Conservation (phyloP, 1,140 invertebrate genomes). For the Portunus trituberculatus region DNA sequence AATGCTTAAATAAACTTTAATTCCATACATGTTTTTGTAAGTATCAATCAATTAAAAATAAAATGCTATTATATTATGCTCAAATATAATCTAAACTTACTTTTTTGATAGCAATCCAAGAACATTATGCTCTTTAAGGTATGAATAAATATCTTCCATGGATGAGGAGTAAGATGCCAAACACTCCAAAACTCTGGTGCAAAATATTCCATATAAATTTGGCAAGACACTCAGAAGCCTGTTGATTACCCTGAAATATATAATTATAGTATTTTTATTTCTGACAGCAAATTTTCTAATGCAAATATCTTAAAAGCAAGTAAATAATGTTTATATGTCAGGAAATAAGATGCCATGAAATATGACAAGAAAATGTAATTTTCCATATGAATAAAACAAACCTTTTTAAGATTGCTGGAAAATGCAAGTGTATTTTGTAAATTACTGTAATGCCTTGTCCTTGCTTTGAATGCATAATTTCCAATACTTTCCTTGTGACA, state of each 20-base stretch:
- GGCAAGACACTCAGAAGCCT: conserved; percentile 74
- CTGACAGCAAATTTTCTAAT: no score
- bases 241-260: conserved; percentile 70
- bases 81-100: conserved; percentile 77
- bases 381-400: conserved; percentile 69
- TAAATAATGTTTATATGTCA: no score
- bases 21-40: background rate
- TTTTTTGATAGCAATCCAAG: conserved; percentile 51
- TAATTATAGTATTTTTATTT: background rate
- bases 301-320: no score
- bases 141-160: conserved; percentile 78
- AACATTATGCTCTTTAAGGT: conserved; percentile 74
- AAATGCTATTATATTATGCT: conserved; percentile 76
- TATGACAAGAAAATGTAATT: background rate
- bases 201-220: conserved; percentile 79
- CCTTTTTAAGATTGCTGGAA: conserved; percentile 81
- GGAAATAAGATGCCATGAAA: background rate
- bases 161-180: conserved; percentile 80
- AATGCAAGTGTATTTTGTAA: conserved; percentile 83
- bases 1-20: background rate
- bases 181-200: conserved; percentile 81
- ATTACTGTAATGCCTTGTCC: conserved; percentile 79
- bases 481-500: conserved; percentile 77
- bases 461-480: conserved; percentile 75
- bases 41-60: background rate